Base-by-base conservation (phyloP, 2,797 vertebrate genomes). In the Cossypha caffra region DNA sequence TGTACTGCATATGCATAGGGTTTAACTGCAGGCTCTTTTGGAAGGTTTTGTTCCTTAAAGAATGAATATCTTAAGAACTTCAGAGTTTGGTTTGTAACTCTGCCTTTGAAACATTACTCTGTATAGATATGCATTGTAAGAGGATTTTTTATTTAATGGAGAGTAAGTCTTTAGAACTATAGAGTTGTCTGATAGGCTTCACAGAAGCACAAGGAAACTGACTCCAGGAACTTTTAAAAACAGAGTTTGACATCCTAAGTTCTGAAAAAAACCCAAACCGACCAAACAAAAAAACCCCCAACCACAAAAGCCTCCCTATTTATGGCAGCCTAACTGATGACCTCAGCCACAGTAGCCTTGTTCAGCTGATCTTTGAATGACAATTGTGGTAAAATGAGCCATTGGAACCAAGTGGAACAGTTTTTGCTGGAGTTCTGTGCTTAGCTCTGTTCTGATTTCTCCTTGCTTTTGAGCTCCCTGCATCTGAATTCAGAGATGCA, bases 231-330 rank as follows among this genome's bases (percentile, higher is more conserved):
- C 11, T 79, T 86, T 15, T 71, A 25, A 45, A 91, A 75, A 8
- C 24, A 40, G 26, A n/a, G 16, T 47, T 62, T 63, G 31, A 9
- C 63, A 71, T 31, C 28, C 2, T 51, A 24, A 82, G 2, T 47
- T 69, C 28, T 61, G 25, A 31, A 18, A 37, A 81, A 77, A 50
- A 4, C 13, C 33, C 28, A 37, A 58, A 3, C 26, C 26, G 15
- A 50, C 15, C 28, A 59, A 43, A 2, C 4, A 45, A 43, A n/a
- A 38, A 38, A 10, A 0, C 0, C 24, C 5, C 2, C 8, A 54
- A 35, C 13, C 13, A 37, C 31, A 64, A 37, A 1, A 0, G 4
- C 0, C 6, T 4, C 8, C 2, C 6, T 8, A 25, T 48, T 82
- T 54, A 13, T 80, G 55, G 9, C 18, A 43, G 10, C 40, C 37